Base-by-base conservation (phyloP, 1,140 invertebrate genomes). In the Rhysida immarginata region DNA sequence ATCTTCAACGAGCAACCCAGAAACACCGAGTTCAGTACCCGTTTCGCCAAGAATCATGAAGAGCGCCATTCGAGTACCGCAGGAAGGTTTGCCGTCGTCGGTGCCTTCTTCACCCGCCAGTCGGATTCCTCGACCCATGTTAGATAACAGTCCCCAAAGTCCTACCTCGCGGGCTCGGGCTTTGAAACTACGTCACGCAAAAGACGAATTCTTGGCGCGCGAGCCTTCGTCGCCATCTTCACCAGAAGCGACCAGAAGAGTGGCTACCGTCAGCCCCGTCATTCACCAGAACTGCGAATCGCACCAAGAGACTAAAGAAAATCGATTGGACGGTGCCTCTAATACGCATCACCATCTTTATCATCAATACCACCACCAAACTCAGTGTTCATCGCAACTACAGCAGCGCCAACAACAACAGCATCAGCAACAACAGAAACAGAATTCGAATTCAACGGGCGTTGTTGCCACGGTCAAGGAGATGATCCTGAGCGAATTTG, bases 141-240 rank as follows among this genome's bases (percentile, higher is more conserved):
- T 16, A 5, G 29, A 35, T 16, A 5, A 59, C 13, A 26, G 49
- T 45, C 58, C 58, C 1, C 26, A 42, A 16, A 58, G 59, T 23
- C 56, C 55, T 8, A 48, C 23, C 48, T n/a, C 55, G 1, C 57
- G 58, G 18, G 49, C 61, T 23, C 68, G 78, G 29, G 76, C 77
- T 0, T 64, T 74, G 0, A 77, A 74, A 55, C 66, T 82, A 1
- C 72, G 77, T 58, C 75, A 74, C 60, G 80, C 80, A 0, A 79
- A 78, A 64, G 79, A 81, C 57, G 76, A 77, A 56, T 82, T 82
- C 60, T 60, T 82, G 20, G 64, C 65, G 8, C 51, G 62, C 23
- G 61, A 50, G 41, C 23, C n/a, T 26, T 16, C 55, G 2, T 29
- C 55, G n/a, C 27, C 18, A n/a, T 46, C 58, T 2, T 21, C 20